These are phyloP conservation scores for Spodoptera littoralis DNA, from an alignment of 2,888 invertebrate genomes.

Conservation along the genomic window DNA sequence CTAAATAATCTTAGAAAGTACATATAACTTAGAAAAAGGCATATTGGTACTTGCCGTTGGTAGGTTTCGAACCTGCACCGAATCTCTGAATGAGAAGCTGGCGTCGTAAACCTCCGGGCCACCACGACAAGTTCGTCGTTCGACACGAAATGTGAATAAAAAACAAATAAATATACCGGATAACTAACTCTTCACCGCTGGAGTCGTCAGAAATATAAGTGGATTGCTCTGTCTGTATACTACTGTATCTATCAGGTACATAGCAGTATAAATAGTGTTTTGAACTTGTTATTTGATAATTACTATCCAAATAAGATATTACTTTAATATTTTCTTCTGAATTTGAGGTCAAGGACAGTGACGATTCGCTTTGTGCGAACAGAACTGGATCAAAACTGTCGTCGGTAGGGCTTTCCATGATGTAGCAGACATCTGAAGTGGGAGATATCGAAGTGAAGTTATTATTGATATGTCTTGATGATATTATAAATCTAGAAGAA, in stretches of 20 bases:
- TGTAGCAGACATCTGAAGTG: not conserved
- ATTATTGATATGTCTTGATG: not conserved
- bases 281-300: conserved; percentile 47
- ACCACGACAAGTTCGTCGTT: too few relatives aligned
- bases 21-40: too few relatives aligned
- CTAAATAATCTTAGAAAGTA: too few relatives aligned
- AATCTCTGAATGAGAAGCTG: too few relatives aligned
- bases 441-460: conserved; percentile 1
- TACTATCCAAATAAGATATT: conserved; percentile 57
- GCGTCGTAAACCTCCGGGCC: too few relatives aligned
- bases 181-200: conserved; percentile 13
- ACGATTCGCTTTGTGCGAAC: conserved; percentile 62
- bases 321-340: conserved; percentile 59
- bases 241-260: conserved; percentile 25
- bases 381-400: conserved; percentile 61
- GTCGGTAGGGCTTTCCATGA: conserved; percentile 12
- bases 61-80: too few relatives aligned
- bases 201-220: conserved; percentile 36
- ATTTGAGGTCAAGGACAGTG: conserved; percentile 59
- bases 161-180: too few relatives aligned
- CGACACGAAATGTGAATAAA: too few relatives aligned
- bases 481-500: conserved; percentile 2
- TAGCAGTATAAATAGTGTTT: conserved; percentile 53
- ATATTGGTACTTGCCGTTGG: too few relatives aligned
- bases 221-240: conserved; percentile 40